phyloP scores from a whole-genome alignment of 2,797 vertebrate genomes.

The Cirrhinus molitorella region DNA sequence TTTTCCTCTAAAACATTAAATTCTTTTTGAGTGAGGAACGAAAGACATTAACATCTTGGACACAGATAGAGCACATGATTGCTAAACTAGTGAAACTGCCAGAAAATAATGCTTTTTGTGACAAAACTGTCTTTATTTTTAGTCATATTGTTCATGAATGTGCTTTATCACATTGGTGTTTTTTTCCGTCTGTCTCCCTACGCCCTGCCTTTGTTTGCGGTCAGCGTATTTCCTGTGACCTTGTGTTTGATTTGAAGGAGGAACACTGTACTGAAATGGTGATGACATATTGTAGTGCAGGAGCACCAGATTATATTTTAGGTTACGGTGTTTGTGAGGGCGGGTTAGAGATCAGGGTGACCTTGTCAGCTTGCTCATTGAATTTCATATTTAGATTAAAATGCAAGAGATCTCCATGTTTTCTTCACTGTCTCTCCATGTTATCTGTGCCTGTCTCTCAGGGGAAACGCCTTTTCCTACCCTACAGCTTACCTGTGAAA shows the following conservation, averaged over 20 bases:
- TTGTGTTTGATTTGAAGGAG: conserved; percentile 22
- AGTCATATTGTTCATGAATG: background rate
- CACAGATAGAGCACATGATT: too few relatives aligned
- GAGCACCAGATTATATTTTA: conserved; percentile 10
- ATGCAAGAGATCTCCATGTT: background rate
- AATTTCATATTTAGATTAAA: conserved; percentile 16
- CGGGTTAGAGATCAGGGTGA: conserved; percentile 47
- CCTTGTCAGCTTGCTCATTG: conserved; percentile 28
- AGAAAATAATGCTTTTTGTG: background rate
- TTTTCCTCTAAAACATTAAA: too few relatives aligned
- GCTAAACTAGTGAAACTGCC: too few relatives aligned
- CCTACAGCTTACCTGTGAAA: conserved; percentile 12
- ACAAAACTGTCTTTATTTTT: background rate
- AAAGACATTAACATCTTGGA: too few relatives aligned
- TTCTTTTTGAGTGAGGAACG: too few relatives aligned
- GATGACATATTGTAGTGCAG: background rate
- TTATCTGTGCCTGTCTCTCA: background rate
- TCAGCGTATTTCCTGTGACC: conserved; percentile 44
- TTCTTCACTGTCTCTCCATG: background rate
- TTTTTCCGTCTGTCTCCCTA: background rate
- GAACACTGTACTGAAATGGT: conserved; percentile 8
- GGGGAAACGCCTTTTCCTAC: background rate
- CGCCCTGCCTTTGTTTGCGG: conserved; percentile 37
- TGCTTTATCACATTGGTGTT: background rate
- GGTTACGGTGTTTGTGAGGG: conserved; percentile 13